Percentiles rank a stretch among this genome's conserved stretches.
These are phyloP conservation scores for Machaerirhynchus nigripectus DNA, from an alignment of 2,113 vertebrate species.

Conservation along the genomic window DNA sequence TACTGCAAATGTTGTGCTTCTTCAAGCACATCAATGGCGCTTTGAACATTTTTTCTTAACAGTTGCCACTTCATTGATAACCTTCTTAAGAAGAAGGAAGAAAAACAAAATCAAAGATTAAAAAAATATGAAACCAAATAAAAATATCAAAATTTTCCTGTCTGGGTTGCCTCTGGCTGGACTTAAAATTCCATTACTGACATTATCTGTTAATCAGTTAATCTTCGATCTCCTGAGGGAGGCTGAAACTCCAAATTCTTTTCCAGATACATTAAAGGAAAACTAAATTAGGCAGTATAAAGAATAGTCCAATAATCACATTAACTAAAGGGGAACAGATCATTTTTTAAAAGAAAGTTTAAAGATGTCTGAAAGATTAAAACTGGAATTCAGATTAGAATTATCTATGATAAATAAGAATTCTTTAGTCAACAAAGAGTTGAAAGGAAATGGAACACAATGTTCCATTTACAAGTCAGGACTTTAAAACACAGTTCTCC, in stretches of 20 bases:
- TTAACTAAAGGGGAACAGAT: background rate
- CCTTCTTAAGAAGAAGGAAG: constrained; percentile 20
- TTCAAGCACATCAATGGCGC: background rate
- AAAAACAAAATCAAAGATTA: constrained; percentile 34
- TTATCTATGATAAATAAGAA: background rate
- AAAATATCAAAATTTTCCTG: background rate
- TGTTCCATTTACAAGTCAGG: background rate
- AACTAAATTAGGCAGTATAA: background rate
- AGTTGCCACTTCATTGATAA: constrained; percentile 11
- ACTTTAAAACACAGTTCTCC: background rate
- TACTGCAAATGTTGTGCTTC: background rate
- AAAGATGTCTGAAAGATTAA: background rate
- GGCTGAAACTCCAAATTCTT: constrained; percentile 10
- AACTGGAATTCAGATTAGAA: constrained; percentile 13
- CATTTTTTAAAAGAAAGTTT: background rate
- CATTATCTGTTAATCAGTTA: constrained; percentile 54
- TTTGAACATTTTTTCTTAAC: constrained; percentile 16
- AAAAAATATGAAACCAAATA: constrained; percentile 30
- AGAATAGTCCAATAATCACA: background rate
- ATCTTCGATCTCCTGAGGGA: constrained; percentile 21
- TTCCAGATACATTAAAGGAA: constrained; percentile 11
- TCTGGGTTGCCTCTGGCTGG: constrained; percentile 8
- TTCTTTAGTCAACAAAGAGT: background rate
- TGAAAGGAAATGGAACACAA: background rate
- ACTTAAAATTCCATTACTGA: constrained; percentile 60